Evolutionary conservation across 2,888 invertebrate species (phyloP).

Genomic region (Mesorhabditis spiculigera): DNA sequence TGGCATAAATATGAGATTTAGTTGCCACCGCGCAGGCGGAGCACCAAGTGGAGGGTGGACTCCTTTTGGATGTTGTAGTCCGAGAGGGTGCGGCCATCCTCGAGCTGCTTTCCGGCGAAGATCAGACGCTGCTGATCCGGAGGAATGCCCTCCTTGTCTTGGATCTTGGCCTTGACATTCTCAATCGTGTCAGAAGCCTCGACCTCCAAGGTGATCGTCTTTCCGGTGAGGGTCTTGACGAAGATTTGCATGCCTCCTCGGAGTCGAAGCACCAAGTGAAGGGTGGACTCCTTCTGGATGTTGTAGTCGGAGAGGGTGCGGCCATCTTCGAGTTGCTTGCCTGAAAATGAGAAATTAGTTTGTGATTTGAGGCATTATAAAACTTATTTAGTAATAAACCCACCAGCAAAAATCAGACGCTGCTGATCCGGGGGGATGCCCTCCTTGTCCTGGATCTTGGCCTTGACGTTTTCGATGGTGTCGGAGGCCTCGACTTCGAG

Average conservation of each 20-base stretch:
- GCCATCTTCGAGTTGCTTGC: constrained; percentile 33
- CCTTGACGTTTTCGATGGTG: constrained; percentile 55
- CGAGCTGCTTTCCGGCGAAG: constrained; percentile 61
- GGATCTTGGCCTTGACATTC: constrained; percentile 36
- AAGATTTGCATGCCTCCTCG: constrained; percentile 80
- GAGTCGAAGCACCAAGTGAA: constrained; percentile 31
- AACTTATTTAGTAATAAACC: constrained; percentile 3
- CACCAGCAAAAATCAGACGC: constrained; percentile 49
- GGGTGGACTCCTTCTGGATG: constrained; percentile 34
- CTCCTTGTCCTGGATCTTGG: constrained; percentile 56
- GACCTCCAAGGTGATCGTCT: constrained; percentile 69
- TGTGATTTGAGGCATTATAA: neutral
- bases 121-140: constrained; percentile 33
- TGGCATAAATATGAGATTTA: constrained; percentile 59
- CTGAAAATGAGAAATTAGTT: constrained; percentile 10
- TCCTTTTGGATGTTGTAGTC: constrained; percentile 51
- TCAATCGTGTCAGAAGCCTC: constrained; percentile 35
- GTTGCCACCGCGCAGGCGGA: constrained; percentile 30
- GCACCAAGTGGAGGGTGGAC: constrained; percentile 37
- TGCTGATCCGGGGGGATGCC: constrained; percentile 56
- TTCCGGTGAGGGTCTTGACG: constrained; percentile 80
- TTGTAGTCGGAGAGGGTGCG: constrained; percentile 33
- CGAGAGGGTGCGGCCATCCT: constrained; percentile 49
- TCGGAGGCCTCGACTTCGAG: constrained; percentile 54
- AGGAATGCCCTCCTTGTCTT: constrained; percentile 36